phyloP scores from a whole-genome alignment of 2,797 vertebrate species.

The Hydrolagus colliei region DNA sequence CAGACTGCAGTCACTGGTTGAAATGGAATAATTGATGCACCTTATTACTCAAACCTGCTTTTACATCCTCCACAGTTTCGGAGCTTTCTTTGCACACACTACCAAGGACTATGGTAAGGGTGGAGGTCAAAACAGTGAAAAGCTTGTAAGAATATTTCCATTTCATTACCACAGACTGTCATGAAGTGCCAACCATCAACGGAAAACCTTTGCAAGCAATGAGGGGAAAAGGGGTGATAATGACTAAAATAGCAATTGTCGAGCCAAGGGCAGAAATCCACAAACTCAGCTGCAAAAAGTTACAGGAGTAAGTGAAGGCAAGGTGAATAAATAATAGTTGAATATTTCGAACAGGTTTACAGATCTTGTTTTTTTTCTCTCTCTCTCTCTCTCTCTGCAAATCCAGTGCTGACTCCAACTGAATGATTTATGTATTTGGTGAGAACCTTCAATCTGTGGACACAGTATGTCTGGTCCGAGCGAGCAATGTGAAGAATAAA shows the following conservation, averaged over 20 bases:
- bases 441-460: not conserved
- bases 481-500: not conserved
- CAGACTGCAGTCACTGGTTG: not conserved
- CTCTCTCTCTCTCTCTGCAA: not conserved
- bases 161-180: not conserved
- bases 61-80: too few species aligned
- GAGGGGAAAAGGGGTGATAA: too few species aligned
- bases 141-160: not conserved
- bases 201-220: not conserved
- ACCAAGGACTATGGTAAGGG: too few species aligned
- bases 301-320: not conserved
- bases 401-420: not conserved
- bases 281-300: not conserved
- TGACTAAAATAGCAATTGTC: too few species aligned
- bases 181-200: not conserved
- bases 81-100: too few species aligned
- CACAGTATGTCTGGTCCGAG: not conserved
- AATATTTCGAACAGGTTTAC: not conserved
- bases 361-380: not conserved
- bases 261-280: too few species aligned
- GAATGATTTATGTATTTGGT: not conserved
- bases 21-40: not conserved
- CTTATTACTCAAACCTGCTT: not conserved
- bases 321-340: not conserved
- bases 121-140: too few species aligned